phyloP scores from a whole-genome alignment of 2,113 vertebrate species.

The Alethe diademata region DNA sequence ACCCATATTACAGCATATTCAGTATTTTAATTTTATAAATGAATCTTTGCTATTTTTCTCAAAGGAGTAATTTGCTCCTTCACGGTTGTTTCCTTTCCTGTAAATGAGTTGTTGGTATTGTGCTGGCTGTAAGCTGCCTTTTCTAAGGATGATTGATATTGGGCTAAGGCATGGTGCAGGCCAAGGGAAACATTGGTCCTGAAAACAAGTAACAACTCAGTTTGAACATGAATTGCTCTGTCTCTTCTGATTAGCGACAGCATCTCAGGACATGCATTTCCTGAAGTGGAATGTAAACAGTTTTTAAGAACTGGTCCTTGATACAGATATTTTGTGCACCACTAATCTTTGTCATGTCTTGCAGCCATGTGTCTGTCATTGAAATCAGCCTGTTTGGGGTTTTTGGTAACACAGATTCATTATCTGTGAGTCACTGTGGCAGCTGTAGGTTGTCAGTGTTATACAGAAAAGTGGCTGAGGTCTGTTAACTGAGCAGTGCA shows the following conservation, averaged over 20 bases:
- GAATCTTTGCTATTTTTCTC: not conserved
- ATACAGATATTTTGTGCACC: not conserved
- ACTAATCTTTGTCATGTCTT: not conserved
- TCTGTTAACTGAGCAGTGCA: not conserved
- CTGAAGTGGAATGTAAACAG: not conserved
- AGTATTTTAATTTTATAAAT: not conserved
- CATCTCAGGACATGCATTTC: not conserved
- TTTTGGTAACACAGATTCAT: not conserved
- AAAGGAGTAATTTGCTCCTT: not conserved
- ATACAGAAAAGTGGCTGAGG: not conserved
- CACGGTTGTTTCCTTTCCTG: not conserved
- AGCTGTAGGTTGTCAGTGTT: not conserved
- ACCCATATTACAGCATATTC: not conserved
- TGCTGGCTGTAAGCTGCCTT: not conserved
- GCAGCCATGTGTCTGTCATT: not conserved
- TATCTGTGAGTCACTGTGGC: not conserved
- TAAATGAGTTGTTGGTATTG: not conserved
- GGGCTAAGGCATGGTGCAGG: not conserved
- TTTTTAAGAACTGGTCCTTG: not conserved
- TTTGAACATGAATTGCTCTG: not conserved
- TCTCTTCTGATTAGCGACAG: not conserved
- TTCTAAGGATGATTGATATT: not conserved
- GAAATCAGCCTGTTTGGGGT: not conserved
- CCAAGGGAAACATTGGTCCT: not conserved
- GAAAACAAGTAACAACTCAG: not conserved